These are phyloP conservation scores for Sarcophaga rosellei DNA, from an alignment of 2,888 invertebrate species.

Conservation along the genomic window DNA sequence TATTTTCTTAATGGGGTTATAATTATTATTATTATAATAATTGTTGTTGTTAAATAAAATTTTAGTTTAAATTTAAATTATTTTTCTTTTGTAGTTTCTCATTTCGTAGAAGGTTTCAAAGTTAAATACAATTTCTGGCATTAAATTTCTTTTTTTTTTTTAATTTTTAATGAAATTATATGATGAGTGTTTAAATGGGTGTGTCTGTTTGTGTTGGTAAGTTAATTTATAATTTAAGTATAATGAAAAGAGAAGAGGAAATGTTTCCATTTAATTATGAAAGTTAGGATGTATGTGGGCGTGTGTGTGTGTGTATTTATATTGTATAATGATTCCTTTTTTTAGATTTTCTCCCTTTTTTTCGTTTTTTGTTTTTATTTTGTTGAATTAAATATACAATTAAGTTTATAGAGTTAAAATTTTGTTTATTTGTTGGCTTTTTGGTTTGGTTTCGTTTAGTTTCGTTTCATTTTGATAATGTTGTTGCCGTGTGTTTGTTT, in stretches of 20 bases:
- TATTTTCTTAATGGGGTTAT: background rate
- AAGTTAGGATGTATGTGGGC: background rate
- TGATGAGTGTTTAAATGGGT: background rate
- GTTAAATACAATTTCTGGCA: constrained; percentile 55
- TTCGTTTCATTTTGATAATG: constrained; percentile 19
- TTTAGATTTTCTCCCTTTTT: background rate
- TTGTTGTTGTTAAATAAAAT: background rate
- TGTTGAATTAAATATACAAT: background rate
- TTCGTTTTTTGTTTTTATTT: background rate
- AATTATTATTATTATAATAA: background rate
- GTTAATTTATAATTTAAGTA: constrained; percentile 14
- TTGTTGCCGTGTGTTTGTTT: constrained; percentile 19
- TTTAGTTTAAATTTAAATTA: background rate
- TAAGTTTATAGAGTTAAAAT: background rate
- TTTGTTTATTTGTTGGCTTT: background rate
- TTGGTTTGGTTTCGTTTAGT: constrained; percentile 32
- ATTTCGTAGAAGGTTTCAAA: background rate
- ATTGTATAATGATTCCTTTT: background rate
- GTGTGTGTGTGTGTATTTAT: background rate
- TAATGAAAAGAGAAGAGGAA: constrained; percentile 7
- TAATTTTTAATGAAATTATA: constrained; percentile 16
- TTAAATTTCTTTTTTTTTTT: constrained; percentile 9
- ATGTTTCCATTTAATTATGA: constrained; percentile 33
- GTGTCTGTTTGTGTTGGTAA: background rate
- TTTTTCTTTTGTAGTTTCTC: background rate